Conservation (phyloP, 2,797 vertebrate species). For the Ctenosaura bakeri region DNA sequence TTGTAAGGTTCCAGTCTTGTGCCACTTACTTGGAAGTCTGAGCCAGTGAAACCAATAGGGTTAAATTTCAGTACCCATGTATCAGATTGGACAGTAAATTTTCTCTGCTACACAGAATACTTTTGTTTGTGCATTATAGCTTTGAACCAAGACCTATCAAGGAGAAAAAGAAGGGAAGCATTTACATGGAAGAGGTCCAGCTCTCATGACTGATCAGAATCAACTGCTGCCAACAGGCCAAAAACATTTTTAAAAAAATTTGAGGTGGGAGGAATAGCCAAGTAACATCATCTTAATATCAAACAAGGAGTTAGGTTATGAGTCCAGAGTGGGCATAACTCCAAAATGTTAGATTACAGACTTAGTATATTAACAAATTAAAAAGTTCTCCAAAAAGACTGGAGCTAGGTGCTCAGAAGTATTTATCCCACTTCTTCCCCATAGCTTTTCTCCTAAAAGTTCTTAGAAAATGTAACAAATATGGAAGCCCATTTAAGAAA, state of each 20-base stretch:
- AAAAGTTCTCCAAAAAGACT: not conserved
- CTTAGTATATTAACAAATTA: not conserved
- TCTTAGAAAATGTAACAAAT: not conserved
- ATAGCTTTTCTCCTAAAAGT: not conserved
- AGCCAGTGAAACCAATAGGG: not conserved
- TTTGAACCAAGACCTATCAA: not conserved
- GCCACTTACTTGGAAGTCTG: not conserved
- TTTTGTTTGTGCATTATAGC: not conserved
- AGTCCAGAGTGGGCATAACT: not conserved
- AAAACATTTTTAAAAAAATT: slow-evolving; percentile 1
- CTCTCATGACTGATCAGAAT: not conserved
- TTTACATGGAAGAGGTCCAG: not conserved
- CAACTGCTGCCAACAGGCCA: slow-evolving; percentile 15
- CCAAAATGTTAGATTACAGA: not conserved
- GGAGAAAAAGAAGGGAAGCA: not conserved
- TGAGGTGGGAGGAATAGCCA: not conserved
- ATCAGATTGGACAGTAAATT: too few relatives aligned
- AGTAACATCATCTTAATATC: not conserved
- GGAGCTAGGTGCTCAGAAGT: not conserved
- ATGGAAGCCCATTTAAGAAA: not conserved
- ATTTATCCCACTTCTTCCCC: not conserved
- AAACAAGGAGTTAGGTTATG: not conserved
- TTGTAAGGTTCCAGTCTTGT: not conserved
- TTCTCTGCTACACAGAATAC: not conserved
- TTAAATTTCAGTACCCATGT: not conserved